These are phyloP conservation scores for Gymnoscopelus microlampas DNA, from an alignment of 2,797 vertebrate genomes.

Conservation along the genomic window DNA sequence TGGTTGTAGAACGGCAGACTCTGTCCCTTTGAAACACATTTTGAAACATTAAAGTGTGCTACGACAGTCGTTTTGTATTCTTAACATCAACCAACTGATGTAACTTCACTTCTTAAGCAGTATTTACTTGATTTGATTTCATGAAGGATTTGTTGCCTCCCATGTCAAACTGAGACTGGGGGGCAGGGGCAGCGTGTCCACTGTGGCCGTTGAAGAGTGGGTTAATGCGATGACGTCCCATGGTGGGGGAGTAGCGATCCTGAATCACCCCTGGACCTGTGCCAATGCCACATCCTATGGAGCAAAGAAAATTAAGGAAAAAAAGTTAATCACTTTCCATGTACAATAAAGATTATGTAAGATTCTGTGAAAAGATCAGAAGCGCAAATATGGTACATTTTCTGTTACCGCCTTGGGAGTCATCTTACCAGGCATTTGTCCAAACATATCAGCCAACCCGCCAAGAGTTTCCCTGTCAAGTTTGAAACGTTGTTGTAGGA, in stretches of 20 bases:
- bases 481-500: constrained; percentile 93
- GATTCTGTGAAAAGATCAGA: no score
- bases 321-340: neutral
- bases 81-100: no score
- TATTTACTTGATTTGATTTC: constrained; percentile 90
- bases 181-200: constrained; percentile 87
- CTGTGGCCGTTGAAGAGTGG: constrained; percentile 95
- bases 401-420: neutral
- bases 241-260: constrained; percentile 97
- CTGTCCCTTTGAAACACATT: constrained; percentile 84
- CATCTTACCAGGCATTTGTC: constrained; percentile 95
- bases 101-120: no score
- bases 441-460: constrained; percentile 99
- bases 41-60: neutral
- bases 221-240: constrained; percentile 97
- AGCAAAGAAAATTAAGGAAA: neutral
- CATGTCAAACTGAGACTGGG: constrained; percentile 93
- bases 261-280: constrained; percentile 99
- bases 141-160: constrained; percentile 88
- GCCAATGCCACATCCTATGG: constrained; percentile 92
- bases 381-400: neutral
- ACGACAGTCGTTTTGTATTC: no score
- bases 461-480: constrained; percentile 96
- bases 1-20: constrained; percentile 95
- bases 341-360: neutral